A percentile compares a stretch with the other conserved stretches of the same genome.
Evolutionary conservation across 2,113 vertebrate genomes (phyloP).

Genomic region (Colistium nudipinnis): DNA sequence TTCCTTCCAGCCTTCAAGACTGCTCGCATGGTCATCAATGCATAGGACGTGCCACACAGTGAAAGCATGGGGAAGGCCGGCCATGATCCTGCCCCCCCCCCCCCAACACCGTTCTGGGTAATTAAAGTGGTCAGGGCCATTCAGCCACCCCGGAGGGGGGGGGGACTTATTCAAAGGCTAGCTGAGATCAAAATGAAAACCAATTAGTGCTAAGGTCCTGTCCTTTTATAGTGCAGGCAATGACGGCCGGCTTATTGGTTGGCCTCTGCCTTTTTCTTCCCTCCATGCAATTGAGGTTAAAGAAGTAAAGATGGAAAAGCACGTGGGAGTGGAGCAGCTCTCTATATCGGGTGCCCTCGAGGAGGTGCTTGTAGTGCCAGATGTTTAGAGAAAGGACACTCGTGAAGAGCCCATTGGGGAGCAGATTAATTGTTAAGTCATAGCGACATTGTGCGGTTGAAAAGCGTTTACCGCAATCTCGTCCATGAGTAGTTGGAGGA

Average conservation of each 20-base stretch:
- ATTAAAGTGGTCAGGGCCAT: conserved; percentile 69
- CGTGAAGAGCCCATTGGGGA: conserved; percentile 4
- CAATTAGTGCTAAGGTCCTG: conserved; percentile 70
- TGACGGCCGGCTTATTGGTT: conserved; percentile 44
- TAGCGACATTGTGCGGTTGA: not conserved
- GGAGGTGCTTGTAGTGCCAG: conserved; percentile 8
- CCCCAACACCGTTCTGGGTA: conserved; percentile 50
- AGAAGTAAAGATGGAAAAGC: conserved; percentile 37
- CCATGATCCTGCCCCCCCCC: conserved; percentile 3
- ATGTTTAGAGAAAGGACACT: conserved; percentile 12
- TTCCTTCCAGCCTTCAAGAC: not conserved
- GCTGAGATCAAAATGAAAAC: conserved; percentile 76
- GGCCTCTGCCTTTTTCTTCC: conserved; percentile 40
- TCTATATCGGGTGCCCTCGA: conserved; percentile 20
- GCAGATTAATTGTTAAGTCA: not conserved
- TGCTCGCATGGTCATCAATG: not conserved
- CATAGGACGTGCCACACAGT: not conserved
- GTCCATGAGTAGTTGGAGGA: not conserved
- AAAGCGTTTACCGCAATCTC: not conserved
- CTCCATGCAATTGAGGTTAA: conserved; percentile 47
- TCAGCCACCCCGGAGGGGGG: conserved; percentile 60
- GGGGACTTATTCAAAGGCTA: conserved; percentile 69
- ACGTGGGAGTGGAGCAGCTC: conserved; percentile 5
- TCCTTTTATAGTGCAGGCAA: conserved; percentile 58
- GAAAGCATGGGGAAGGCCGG: conserved; percentile 3